Evolutionary conservation across 2,888 invertebrate species (phyloP).

Genomic region (Amphipyra tragopoginis): DNA sequence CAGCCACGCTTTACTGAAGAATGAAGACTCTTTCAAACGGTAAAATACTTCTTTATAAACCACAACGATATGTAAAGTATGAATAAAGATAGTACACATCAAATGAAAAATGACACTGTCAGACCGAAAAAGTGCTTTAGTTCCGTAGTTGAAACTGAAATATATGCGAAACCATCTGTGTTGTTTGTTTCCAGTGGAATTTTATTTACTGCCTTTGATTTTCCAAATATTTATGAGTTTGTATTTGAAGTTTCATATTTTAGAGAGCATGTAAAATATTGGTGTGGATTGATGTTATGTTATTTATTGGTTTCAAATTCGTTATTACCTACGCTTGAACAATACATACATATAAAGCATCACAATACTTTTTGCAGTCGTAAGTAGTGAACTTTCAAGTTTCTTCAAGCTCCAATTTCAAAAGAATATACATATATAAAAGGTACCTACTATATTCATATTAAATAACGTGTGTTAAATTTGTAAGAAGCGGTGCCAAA

Average conservation of each 20-base stretch:
- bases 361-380: neutral
- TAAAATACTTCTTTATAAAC: slow-evolving; percentile 30
- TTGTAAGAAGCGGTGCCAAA: slow-evolving; percentile 45
- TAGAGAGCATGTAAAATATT: slow-evolving; percentile 40
- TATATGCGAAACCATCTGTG: slow-evolving; percentile 52
- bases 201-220: slow-evolving; percentile 58
- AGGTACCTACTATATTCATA: slow-evolving; percentile 9
- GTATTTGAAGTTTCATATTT: slow-evolving; percentile 47
- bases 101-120: slow-evolving; percentile 62
- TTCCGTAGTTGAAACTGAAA: slow-evolving; percentile 60
- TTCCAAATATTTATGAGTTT: slow-evolving; percentile 54
- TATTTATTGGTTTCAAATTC: slow-evolving; percentile 12
- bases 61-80: slow-evolving; percentile 44
- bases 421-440: neutral
- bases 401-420: neutral
- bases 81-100: slow-evolving; percentile 50
- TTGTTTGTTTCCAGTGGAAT: slow-evolving; percentile 46
- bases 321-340: too few species aligned
- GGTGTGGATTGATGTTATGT: slow-evolving; percentile 11
- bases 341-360: neutral
- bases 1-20: slow-evolving; percentile 14
- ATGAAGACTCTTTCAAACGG: slow-evolving; percentile 14
- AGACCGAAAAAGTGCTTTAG: slow-evolving; percentile 57
- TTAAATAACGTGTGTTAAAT: slow-evolving; percentile 26
- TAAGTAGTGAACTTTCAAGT: neutral